Conservation (phyloP, 2,797 vertebrate species). For the Stomatorhinus walkeri region DNA sequence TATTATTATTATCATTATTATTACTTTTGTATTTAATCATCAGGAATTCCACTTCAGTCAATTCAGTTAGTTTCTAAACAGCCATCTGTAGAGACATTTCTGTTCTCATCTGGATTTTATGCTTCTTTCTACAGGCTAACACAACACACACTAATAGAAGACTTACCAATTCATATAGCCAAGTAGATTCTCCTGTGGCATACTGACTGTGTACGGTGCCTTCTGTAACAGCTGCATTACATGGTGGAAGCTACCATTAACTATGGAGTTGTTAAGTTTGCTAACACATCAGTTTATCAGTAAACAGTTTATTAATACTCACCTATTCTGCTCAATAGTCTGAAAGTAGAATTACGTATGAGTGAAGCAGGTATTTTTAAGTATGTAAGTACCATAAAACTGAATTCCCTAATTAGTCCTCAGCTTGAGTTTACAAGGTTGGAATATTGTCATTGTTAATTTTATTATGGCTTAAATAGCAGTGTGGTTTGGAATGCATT, state of each 20-base stretch:
- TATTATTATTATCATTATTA: background rate
- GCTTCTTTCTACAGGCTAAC: background rate
- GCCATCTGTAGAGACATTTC: background rate
- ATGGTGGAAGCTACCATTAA: background rate
- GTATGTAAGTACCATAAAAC: background rate
- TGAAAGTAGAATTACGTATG: background rate
- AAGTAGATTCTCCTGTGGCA: background rate
- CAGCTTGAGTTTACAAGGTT: background rate
- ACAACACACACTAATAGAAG: background rate
- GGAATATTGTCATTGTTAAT: background rate
- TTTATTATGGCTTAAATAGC: background rate
- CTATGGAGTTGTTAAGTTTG: background rate
- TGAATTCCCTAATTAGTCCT: background rate
- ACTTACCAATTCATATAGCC: background rate
- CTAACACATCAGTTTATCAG: background rate
- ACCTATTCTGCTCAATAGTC: background rate
- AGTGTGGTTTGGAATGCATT: background rate
- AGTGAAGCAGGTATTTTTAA: background rate
- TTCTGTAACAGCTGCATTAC: background rate
- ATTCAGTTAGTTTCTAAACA: background rate
- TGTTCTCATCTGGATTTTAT: background rate
- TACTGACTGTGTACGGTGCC: background rate
- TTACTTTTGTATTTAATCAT: background rate
- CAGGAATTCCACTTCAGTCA: background rate
- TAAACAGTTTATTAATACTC: background rate